Evolutionary conservation across 2,113 vertebrate genomes (phyloP), one percentile per base, ranked within the genome.

Genomic region (Zeus faber): DNA sequence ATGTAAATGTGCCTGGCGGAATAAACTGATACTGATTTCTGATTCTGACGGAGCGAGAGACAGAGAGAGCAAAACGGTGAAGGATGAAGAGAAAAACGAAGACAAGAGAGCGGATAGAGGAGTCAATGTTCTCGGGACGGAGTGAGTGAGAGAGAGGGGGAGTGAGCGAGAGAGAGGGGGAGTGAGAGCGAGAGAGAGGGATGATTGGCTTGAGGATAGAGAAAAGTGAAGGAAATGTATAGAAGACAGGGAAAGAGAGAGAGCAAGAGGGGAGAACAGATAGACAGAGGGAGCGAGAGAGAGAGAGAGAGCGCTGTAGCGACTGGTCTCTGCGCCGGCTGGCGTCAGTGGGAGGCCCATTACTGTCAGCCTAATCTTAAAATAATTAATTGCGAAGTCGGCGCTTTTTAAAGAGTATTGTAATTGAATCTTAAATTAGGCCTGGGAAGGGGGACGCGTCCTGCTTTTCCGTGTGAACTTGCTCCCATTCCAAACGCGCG

Each of bases 371-470:
- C 87, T 88, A 88, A 89, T 89, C 88, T 90, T 85, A 84, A 90
- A 89, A 90, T 89, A 89, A 89, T 89, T 88, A 89, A 90, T 89
- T 89, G 86, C 79, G 67, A 87, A 90, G 88, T 87, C 74, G 69
- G 84, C 79, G 85, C 82, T 87, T 89, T 86, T 88, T 88, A 89
- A 89, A 87, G 86, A 87, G 86, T 85, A 85, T 88, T 89, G 86
- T 89, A 89, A 89, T 90, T 90, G 86, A 89, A 89, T 89, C 87
- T 82, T 89, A 88, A 90, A 90, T 89, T 89, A 89, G 86, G 81
- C 84, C 81, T 79, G 79, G 79, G 85, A 90, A 89, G 83, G 88
- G 84, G 89, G 88, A 88, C 89, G 72, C 66, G 89, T 90, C 88
- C 87, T 87, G 87, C 82, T 90, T 88, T 81, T 76, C 80, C 76